These are phyloP conservation scores for Arvicola amphibius DNA, from an alignment of 2,797 vertebrate species.

Conservation along the genomic window DNA sequence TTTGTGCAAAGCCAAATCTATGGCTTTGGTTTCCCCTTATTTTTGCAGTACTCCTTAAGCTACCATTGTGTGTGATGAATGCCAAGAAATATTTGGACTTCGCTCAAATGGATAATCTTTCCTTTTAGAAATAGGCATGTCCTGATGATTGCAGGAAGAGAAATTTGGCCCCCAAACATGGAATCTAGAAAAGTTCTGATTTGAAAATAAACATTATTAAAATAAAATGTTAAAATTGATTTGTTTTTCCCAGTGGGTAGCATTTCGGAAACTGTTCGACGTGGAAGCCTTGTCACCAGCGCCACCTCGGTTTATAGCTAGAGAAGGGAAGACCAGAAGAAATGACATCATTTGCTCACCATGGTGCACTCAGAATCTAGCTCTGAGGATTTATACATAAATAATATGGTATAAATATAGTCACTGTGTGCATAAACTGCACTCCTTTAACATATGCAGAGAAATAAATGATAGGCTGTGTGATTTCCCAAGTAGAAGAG, in stretches of 20 bases:
- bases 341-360: background rate
- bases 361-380: background rate
- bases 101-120: slow-evolving; percentile 30
- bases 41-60: background rate
- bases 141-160: background rate
- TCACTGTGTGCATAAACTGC: background rate
- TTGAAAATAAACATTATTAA: slow-evolving; percentile 27
- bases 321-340: background rate
- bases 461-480: background rate
- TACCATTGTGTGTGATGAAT: background rate
- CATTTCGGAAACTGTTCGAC: background rate
- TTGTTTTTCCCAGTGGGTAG: background rate
- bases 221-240: background rate
- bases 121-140: slow-evolving; percentile 17
- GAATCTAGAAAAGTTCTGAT: background rate
- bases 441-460: slow-evolving; percentile 2
- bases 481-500: background rate
- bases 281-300: background rate
- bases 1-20: background rate
- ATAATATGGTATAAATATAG: background rate
- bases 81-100: slow-evolving; percentile 15
- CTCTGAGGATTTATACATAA: background rate
- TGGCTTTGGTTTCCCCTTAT: background rate
- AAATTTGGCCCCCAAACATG: background rate
- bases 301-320: background rate